Evolutionary conservation across 1,140 invertebrate genomes (phyloP), one percentile per base, ranked within the genome.

Genomic region (Zelostemma sp.): DNA sequence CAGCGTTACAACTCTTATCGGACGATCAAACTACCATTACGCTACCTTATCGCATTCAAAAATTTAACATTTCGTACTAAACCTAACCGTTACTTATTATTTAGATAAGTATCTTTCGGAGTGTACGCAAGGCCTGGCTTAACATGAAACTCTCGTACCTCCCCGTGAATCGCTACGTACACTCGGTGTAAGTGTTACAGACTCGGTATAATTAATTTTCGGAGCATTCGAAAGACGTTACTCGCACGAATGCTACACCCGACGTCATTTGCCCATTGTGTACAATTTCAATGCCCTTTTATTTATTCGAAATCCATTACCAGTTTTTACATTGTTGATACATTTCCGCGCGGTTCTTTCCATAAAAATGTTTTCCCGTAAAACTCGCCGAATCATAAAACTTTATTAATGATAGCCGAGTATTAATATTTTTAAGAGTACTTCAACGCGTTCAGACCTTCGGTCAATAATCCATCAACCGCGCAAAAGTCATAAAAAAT

Each of bases 1-100:
- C 6, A 15, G 1, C 15, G 6, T 5, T 1, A 41, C 11, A 1
- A 15, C 12, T 1, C 40, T 15, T 41, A 41, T 41, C 40, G 6
- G 1, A 12, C 12, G 11, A 41, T 41, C 40, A 15, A 15, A 41
- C 40, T 41, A 41, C 40, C 5, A 41, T 41, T 41, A 41, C 40
- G 8, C 6, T 1, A 6, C 6, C 40, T 41, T 41, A 41, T 41
- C 40, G 14, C 40, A 8, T 41, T 41, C 40, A 41, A 41, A 41
- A 41, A 41, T 41, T 41, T 41, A 41, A 41, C 40, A 41, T 41
- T 15, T 41, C 40, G 40, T 41, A 41, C 40, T 6, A 15, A 41
- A 15, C 14, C 40, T 15, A 15, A 15, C n/a, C 40, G 40, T 41
- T 41, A 41, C 40, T 41, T 41, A 41, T 41, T 41, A 41, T 41